Conservation (phyloP, 2,797 vertebrate genomes). For the Artibeus lituratus region DNA sequence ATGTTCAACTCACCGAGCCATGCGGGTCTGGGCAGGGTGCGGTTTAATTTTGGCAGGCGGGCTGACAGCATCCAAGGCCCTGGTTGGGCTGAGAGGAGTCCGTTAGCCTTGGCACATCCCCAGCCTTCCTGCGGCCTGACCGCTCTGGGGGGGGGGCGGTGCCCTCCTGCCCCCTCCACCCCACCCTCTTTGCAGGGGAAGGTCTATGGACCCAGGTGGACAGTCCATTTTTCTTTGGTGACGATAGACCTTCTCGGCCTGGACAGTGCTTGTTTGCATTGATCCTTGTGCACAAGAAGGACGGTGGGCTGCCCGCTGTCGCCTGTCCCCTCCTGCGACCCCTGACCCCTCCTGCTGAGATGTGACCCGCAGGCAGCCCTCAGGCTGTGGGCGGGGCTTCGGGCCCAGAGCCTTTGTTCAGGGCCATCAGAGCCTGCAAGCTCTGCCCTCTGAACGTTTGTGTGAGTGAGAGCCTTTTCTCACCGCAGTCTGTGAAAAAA, state of each 20-base stretch:
- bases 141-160: rapidly evolving
- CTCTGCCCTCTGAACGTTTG: neutral
- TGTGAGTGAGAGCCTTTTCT: neutral
- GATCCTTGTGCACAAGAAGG: neutral
- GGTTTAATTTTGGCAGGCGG: too few relatives aligned
- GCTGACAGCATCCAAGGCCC: too few relatives aligned
- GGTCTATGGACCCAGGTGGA: rapidly evolving
- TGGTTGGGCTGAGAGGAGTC: too few relatives aligned
- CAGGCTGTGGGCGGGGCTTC: rapidly evolving
- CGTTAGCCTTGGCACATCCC: too few relatives aligned
- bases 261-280: neutral
- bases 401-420: neutral
- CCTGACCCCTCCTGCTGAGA: neutral
- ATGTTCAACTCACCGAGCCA: too few relatives aligned
- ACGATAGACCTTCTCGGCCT: neutral
- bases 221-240: neutral
- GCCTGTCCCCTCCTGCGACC: neutral
- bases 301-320: rapidly evolving
- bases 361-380: rapidly evolving
- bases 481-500: neutral
- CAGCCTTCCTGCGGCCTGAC: neutral
- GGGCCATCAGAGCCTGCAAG: neutral
- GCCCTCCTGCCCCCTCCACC: neutral
- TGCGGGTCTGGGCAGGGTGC: too few relatives aligned
- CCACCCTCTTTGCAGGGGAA: neutral